phyloP scores from a whole-genome alignment of 2,888 invertebrate species.

The Acanthosepion esculentum region DNA sequence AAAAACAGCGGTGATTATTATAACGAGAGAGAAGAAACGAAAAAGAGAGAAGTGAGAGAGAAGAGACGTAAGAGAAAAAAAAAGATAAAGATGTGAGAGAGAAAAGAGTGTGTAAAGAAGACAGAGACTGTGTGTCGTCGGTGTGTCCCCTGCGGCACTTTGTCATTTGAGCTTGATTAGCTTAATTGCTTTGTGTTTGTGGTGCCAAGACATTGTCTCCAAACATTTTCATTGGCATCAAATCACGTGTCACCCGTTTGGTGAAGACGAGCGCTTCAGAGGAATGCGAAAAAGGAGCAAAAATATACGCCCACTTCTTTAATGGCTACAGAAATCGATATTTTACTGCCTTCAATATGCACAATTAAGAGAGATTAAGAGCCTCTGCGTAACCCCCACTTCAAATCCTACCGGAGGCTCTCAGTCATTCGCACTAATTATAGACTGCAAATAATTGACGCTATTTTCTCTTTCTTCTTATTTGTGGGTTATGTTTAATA shows the following conservation, averaged over 20 bases:
- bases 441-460: neutral
- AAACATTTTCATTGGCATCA: neutral
- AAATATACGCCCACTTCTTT: constrained; percentile 21
- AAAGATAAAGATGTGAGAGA: neutral
- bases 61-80: neutral
- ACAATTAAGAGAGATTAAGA: neutral
- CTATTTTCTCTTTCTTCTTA: neutral
- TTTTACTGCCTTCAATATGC: neutral
- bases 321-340: neutral
- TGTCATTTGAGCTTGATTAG: neutral
- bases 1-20: neutral
- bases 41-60: neutral
- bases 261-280: neutral
- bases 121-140: neutral
- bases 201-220: neutral
- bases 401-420: constrained; percentile 6
- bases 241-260: neutral
- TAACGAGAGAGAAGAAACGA: neutral
- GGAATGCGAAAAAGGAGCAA: neutral
- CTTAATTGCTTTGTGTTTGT: neutral
- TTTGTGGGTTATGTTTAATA: neutral
- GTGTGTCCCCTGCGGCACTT: neutral
- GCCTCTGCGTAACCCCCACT: neutral
- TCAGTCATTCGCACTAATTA: neutral
- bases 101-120: neutral